Evolutionary conservation across 1,140 invertebrate genomes (phyloP).

Genomic region (Musca domestica): DNA sequence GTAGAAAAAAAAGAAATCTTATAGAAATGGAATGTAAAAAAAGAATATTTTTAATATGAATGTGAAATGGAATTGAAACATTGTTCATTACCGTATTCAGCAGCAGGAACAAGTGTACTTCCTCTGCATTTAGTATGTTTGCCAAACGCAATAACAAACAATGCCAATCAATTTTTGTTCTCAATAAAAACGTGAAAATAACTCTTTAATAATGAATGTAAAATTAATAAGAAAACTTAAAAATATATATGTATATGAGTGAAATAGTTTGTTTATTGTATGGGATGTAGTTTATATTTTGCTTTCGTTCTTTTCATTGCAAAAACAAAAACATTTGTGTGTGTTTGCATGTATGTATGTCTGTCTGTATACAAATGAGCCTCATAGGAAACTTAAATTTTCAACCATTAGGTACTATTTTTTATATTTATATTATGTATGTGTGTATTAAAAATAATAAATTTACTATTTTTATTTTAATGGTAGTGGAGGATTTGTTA

Average conservation of each 20-base stretch:
- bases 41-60: too few species aligned
- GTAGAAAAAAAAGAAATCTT: background rate
- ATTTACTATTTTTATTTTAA: background rate
- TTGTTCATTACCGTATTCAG: too few species aligned
- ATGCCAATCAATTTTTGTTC: background rate
- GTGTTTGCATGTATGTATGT: constrained; percentile 19
- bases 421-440: constrained; percentile 19
- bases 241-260: constrained; percentile 8
- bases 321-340: constrained; percentile 27
- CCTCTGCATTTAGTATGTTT: too few species aligned
- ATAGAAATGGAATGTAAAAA: too few species aligned
- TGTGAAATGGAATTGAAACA: too few species aligned
- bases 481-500: too few species aligned
- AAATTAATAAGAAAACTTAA: constrained; percentile 17
- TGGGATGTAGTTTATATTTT: constrained; percentile 3
- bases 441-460: constrained; percentile 12
- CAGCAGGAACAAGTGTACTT: too few species aligned
- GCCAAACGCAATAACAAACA: too few species aligned
- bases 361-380: constrained; percentile 39
- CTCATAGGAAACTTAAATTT: constrained; percentile 54
- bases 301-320: constrained; percentile 18
- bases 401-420: constrained; percentile 44
- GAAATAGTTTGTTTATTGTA: background rate
- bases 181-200: background rate
- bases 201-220: constrained; percentile 7